Conservation (phyloP, 2,113 vertebrate genomes). For the Strix aluco region DNA sequence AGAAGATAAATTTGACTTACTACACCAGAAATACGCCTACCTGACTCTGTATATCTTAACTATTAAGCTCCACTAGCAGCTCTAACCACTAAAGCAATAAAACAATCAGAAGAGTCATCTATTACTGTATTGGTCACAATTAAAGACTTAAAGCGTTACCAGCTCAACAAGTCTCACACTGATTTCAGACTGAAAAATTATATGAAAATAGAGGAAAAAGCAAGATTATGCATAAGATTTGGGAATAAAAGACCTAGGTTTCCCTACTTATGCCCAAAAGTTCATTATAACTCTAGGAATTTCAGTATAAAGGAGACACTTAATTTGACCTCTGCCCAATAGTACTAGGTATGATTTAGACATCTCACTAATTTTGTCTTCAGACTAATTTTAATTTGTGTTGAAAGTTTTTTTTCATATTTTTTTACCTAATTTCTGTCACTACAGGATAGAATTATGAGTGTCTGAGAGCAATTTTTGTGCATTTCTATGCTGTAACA, state of each 20-base stretch:
- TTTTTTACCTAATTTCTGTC: neutral
- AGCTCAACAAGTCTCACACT: neutral
- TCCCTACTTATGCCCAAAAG: neutral
- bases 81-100: constrained; percentile 6
- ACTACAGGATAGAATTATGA: neutral
- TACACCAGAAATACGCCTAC: neutral
- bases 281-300: neutral
- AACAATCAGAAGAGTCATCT: neutral
- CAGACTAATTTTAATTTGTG: neutral
- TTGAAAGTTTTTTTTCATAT: neutral
- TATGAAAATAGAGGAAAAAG: neutral
- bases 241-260: neutral
- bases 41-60: neutral
- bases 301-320: neutral
- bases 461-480: neutral
- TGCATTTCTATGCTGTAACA: neutral
- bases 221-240: neutral
- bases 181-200: neutral
- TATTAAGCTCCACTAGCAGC: neutral
- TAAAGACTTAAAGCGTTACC: neutral
- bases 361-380: neutral
- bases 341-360: neutral
- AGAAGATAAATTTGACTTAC: constrained; percentile 25
- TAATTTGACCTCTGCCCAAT: neutral
- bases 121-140: neutral